Base-by-base conservation (phyloP, 2,888 invertebrate genomes). In the Patella caerulea region DNA sequence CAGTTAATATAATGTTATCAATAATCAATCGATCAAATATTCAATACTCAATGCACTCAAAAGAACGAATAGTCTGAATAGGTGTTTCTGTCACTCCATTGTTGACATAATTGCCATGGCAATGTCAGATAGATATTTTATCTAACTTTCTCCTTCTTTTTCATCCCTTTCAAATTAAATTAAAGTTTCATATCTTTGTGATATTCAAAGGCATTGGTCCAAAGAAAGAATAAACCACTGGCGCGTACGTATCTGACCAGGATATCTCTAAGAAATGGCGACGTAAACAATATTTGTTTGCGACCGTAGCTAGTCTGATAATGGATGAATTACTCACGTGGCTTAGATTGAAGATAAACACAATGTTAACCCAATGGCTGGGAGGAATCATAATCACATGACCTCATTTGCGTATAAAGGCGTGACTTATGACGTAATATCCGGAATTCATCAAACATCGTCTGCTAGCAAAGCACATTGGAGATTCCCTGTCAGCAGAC, bases 251-350 rank as follows among this genome's bases (percentile, higher is more conserved):
- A 84, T 79, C 84, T 81, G 84, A 75, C 83, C 79, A 82, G 74
- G 71, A 80, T 72, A 79, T 81, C 79, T 72, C 59, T 75, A 72
- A 59, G 65, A 78, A 83, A 79, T 83, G 83, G 84, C 78, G 82
- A 77, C 71, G 79, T 85, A 84, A 84, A 85, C 86, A 85, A 82
- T 79, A 74, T 77, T 79, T 82, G 82, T 83, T 83, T 82, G 83
- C 84, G 81, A 81, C 83, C 82, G 84, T 85, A 83, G 83, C 82
- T 84, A 85, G 79, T 83, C 78, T 80, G 78, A 56, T 54, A 45
- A 72, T 65, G 55, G 15, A 45, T 75, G 54, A 71, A 70, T 12
- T 34, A 71, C 55, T 75, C 75, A 75, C 45, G 55, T 71, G 75
- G 71, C 24, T 29, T 54, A 12, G 19, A 29, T 34, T 24, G 19